Conservation (phyloP, 2,113 vertebrate species). For the Pachyramphus minor region DNA sequence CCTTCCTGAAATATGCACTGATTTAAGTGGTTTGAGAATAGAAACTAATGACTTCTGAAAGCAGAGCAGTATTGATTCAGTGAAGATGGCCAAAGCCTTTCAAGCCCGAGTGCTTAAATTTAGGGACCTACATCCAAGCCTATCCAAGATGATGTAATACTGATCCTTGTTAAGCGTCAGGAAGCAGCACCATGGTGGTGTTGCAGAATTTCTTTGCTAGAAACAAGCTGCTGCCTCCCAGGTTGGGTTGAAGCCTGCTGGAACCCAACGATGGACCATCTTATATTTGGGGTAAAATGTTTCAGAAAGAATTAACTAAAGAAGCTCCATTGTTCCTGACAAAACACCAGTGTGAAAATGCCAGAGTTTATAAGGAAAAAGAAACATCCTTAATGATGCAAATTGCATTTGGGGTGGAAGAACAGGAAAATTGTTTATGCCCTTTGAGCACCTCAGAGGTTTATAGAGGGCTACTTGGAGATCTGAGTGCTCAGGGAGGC, state of each 20-base stretch:
- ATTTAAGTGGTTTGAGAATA: slow-evolving; percentile 10
- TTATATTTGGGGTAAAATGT: neutral
- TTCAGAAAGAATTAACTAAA: neutral
- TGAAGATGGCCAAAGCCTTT: slow-evolving; percentile 15
- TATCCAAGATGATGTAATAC: neutral
- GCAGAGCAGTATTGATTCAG: slow-evolving; percentile 29
- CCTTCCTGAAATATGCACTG: slow-evolving; percentile 5
- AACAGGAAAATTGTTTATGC: neutral
- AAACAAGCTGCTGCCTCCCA: neutral
- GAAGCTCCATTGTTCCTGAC: neutral
- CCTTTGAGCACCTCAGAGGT: neutral
- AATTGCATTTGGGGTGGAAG: neutral
- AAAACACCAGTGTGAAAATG: neutral
- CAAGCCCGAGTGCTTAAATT: slow-evolving; percentile 1
- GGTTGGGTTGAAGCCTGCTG: neutral
- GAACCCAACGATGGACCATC: neutral
- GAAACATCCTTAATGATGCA: neutral
- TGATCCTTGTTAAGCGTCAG: neutral
- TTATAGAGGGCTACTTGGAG: neutral
- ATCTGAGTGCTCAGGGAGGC: neutral
- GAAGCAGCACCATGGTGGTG: neutral
- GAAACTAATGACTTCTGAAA: slow-evolving; percentile 42
- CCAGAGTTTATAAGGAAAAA: neutral
- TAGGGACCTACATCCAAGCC: neutral
- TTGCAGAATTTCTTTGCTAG: neutral